Conservation (phyloP, 2,888 invertebrate species). For the Tachina lurida region DNA sequence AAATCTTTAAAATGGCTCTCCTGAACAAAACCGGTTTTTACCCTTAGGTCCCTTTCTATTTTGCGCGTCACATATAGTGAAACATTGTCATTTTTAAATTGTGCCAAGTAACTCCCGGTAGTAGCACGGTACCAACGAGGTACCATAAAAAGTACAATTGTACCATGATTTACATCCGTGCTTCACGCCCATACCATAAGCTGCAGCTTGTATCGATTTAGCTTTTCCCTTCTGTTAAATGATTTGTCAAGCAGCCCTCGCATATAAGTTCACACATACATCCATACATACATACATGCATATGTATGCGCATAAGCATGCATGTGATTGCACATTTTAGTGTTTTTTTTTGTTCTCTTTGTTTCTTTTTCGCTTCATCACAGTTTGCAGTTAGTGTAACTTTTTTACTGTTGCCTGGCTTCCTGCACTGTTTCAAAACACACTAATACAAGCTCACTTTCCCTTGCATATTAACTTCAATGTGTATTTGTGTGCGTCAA, state of each 20-base stretch:
- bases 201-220: too few species aligned
- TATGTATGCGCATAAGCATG: neutral
- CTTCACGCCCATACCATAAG: neutral
- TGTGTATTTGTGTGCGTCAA: neutral
- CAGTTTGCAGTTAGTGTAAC: slow-evolving; percentile 38
- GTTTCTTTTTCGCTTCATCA: slow-evolving; percentile 7
- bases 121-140: too few species aligned
- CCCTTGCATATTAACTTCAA: slow-evolving; percentile 21
- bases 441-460: slow-evolving; percentile 15
- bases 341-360: slow-evolving; percentile 6
- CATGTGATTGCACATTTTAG: slow-evolving; percentile 41
- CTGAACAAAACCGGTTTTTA: too few species aligned
- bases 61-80: too few species aligned
- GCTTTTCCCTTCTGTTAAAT: neutral
- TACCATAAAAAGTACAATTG: too few species aligned
- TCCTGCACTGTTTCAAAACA: slow-evolving; percentile 42
- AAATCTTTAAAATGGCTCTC: too few species aligned
- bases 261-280: neutral
- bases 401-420: slow-evolving; percentile 57
- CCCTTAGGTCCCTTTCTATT: too few species aligned
- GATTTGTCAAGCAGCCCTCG: neutral
- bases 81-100: too few species aligned
- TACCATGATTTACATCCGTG: too few species aligned
- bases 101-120: too few species aligned
- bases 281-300: neutral